Percentiles rank a stretch among this genome's conserved stretches.
Evolutionary conservation across 2,797 vertebrate genomes (phyloP).

Genomic region (Channallabes apus): DNA sequence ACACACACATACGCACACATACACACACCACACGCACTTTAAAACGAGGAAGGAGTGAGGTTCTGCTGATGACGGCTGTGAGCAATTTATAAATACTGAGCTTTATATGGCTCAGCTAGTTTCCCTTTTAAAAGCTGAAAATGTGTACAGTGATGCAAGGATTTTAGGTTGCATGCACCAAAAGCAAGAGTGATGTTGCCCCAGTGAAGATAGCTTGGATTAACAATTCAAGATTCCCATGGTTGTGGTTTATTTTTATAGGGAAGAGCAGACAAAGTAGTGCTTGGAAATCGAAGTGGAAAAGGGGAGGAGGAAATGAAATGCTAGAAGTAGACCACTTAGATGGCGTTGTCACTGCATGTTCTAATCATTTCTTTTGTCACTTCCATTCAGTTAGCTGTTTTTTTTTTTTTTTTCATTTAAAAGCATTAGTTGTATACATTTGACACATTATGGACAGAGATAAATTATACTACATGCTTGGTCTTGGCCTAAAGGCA

Average conservation of each 20-base stretch:
- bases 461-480: constrained; percentile 24
- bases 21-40: not conserved
- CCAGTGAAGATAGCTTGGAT: constrained; percentile 36
- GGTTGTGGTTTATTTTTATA: constrained; percentile 51
- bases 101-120: constrained; percentile 11
- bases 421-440: constrained; percentile 18
- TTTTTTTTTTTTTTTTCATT: constrained; percentile 26
- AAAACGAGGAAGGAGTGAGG: not conserved
- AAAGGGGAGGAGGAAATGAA: constrained; percentile 31
- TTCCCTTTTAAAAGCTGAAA: constrained; percentile 19
- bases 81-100: constrained; percentile 1
- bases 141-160: constrained; percentile 28
- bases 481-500: constrained; percentile 14
- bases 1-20: not conserved
- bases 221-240: constrained; percentile 44
- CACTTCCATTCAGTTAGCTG: constrained; percentile 38
- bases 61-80: not conserved
- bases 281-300: constrained; percentile 42
- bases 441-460: constrained; percentile 16
- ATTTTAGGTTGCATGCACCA: constrained; percentile 2
- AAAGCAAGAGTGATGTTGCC: constrained; percentile 33
- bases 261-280: constrained; percentile 36
- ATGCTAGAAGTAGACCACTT: constrained; percentile 40
- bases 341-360: constrained; percentile 36
- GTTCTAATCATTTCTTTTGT: constrained; percentile 40